These are phyloP conservation scores for Tenthredo amoena DNA, from an alignment of 2,888 invertebrate species.

Conservation along the genomic window DNA sequence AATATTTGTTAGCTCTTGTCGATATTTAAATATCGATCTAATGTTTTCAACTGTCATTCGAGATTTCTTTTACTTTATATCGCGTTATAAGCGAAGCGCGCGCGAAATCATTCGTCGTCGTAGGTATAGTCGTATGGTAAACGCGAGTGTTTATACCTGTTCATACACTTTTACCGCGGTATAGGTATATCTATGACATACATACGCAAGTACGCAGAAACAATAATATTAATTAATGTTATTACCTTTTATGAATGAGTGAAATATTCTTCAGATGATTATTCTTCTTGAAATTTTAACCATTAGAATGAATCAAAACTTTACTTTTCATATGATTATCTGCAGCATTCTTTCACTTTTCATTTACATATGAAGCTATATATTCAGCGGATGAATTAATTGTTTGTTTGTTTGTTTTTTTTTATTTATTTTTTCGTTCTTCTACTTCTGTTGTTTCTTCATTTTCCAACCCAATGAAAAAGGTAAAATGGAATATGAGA, in stretches of 20 bases:
- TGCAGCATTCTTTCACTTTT: neutral
- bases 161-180: neutral
- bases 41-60: neutral
- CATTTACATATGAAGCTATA: neutral
- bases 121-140: neutral
- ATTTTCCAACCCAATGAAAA: neutral
- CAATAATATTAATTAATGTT: neutral
- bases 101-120: neutral
- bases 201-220: neutral
- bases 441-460: neutral
- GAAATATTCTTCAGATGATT: neutral
- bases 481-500: neutral
- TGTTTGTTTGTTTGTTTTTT: neutral
- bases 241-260: neutral
- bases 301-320: neutral
- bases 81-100: neutral
- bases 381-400: neutral
- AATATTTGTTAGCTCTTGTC: neutral
- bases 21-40: neutral
- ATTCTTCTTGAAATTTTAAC: neutral
- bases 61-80: neutral
- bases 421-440: neutral
- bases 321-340: neutral
- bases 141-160: conserved; percentile 28
- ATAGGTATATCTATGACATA: neutral